These are phyloP conservation scores for Coregonus ussuriensis DNA, from an alignment of 2,797 vertebrate species.

Conservation along the genomic window DNA sequence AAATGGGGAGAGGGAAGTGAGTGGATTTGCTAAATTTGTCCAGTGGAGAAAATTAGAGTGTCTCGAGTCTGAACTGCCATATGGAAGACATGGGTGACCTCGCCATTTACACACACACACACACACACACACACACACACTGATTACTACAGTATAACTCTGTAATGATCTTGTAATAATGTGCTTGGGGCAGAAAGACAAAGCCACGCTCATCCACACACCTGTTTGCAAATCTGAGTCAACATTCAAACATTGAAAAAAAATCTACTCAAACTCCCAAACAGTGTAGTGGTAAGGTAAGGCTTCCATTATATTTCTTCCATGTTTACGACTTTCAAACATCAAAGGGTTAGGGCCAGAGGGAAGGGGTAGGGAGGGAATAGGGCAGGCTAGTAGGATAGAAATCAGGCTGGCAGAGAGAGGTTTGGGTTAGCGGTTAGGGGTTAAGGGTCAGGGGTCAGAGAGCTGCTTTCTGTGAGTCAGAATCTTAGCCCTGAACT, in stretches of 20 bases:
- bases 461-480: constrained; percentile 20
- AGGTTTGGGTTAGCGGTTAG: background rate
- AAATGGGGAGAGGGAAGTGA: background rate
- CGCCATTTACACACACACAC: background rate
- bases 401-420: constrained; percentile 45
- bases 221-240: background rate
- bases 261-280: background rate
- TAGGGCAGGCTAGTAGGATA: constrained; percentile 20
- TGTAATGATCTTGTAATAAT: background rate
- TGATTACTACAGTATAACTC: constrained; percentile 1
- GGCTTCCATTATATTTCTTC: no score
- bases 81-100: background rate
- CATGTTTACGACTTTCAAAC: background rate
- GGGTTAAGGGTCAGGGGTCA: constrained; percentile 41
- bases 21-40: background rate
- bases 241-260: background rate
- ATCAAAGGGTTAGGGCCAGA: background rate
- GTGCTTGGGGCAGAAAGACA: background rate
- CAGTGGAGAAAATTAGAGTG: background rate
- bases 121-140: constrained; percentile 6
- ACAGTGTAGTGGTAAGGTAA: no score
- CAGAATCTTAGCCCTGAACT: constrained; percentile 56
- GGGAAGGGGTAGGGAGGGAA: background rate
- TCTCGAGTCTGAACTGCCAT: background rate
- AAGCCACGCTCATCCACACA: background rate